Conservation (phyloP, 2,113 vertebrate species). For the Willisornis vidua region DNA sequence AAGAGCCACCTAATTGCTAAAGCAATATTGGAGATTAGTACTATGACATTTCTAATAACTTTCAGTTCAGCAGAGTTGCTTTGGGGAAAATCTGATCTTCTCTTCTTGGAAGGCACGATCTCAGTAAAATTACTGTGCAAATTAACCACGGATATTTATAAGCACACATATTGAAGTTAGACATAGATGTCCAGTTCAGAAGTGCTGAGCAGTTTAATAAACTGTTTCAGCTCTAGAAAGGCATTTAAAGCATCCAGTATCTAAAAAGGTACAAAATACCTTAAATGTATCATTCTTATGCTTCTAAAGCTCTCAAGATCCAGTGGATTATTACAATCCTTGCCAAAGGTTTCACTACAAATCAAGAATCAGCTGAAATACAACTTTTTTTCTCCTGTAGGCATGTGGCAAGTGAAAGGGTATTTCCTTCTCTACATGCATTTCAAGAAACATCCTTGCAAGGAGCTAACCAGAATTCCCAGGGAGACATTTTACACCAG, state of each 20-base stretch:
- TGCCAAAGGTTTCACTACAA: not conserved
- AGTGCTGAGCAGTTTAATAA: not conserved
- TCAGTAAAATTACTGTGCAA: not conserved
- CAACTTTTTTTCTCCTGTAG: not conserved
- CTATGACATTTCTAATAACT: not conserved
- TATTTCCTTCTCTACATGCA: not conserved
- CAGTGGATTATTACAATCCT: not conserved
- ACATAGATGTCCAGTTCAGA: not conserved
- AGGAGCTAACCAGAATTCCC: not conserved
- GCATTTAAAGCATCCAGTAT: not conserved
- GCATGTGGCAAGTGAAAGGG: not conserved
- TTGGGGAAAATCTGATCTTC: not conserved
- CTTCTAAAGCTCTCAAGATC: not conserved
- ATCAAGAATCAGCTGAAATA: not conserved
- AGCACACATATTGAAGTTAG: not conserved
- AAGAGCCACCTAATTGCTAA: not conserved
- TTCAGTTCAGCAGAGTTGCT: not conserved
- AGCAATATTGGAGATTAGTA: not conserved
- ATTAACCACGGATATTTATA: not conserved
- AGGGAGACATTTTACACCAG: not conserved
- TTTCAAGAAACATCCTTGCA: not conserved
- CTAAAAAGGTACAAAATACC: not conserved
- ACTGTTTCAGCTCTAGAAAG: not conserved
- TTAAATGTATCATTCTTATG: not conserved
- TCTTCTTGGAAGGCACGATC: not conserved